Percentiles rank a stretch among this genome's conserved stretches.
These are phyloP conservation scores for Anhinga rufa DNA, from an alignment of 2,113 vertebrate species.

Conservation along the genomic window DNA sequence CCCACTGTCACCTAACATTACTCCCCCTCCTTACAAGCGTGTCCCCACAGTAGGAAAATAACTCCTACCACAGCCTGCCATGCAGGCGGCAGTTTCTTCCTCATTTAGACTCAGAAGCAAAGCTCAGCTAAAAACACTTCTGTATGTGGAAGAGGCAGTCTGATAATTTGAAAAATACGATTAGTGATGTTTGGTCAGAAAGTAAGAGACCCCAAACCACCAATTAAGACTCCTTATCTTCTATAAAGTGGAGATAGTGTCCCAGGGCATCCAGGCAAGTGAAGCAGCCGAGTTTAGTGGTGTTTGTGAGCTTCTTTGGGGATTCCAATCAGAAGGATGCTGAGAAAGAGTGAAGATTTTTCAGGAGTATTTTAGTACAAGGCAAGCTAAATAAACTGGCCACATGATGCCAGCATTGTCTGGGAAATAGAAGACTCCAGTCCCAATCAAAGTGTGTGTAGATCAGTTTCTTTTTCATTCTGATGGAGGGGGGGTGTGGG, in stretches of 20 bases:
- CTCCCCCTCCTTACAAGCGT: not conserved
- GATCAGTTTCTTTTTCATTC: not conserved
- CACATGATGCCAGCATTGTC: conserved; percentile 57
- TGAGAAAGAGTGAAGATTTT: not conserved
- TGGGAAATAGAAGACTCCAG: not conserved
- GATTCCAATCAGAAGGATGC: not conserved
- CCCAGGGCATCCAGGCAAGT: not conserved
- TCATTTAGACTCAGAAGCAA: not conserved
- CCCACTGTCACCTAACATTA: not conserved
- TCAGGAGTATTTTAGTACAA: not conserved
- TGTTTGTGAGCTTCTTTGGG: not conserved
- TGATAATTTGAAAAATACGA: not conserved
- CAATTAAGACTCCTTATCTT: not conserved
- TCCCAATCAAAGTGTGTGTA: not conserved
- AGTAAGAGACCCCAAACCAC: not conserved
- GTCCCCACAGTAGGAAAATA: not conserved
- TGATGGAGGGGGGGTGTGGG: not conserved
- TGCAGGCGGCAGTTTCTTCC: not conserved
- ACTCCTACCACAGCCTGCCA: not conserved
- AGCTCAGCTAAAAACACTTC: not conserved
- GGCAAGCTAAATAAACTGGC: not conserved
- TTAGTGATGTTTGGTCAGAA: not conserved
- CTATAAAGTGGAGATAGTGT: not conserved
- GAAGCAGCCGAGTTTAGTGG: not conserved
- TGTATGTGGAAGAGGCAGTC: not conserved